phyloP scores from a whole-genome alignment of 2,113 vertebrate genomes.

The Stomatorhinus ivindoensis region DNA sequence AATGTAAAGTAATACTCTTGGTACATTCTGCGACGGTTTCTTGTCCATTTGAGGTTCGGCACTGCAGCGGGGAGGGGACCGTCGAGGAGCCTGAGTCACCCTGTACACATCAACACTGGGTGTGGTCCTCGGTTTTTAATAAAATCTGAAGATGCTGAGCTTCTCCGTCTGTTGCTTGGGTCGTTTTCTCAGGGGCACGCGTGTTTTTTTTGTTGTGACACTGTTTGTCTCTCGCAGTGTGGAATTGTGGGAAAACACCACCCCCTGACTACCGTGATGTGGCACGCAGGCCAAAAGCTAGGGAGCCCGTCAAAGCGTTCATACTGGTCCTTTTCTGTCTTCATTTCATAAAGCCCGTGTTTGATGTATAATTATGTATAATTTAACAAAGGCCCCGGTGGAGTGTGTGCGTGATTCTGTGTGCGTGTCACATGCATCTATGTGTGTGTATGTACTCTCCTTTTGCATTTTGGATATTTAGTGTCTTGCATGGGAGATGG shows the following conservation, averaged over 20 bases:
- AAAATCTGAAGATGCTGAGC: background rate
- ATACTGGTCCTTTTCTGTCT: background rate
- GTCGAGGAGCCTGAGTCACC: background rate
- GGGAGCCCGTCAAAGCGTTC: background rate
- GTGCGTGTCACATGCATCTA: background rate
- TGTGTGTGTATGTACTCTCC: background rate
- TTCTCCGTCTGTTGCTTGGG: background rate
- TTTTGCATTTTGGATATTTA: background rate
- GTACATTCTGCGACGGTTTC: background rate
- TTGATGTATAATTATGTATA: background rate
- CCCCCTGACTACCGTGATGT: background rate
- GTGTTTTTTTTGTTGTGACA: background rate
- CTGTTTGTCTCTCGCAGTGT: background rate
- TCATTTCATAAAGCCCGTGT: background rate
- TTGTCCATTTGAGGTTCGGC: background rate
- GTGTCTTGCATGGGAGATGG: constrained; percentile 40
- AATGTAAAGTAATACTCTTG: background rate
- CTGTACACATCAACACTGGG: background rate
- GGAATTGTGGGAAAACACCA: background rate
- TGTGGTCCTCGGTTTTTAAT: background rate
- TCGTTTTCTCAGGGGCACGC: background rate
- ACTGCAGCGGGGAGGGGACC: background rate
- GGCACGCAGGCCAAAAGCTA: background rate
- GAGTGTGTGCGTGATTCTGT: background rate
- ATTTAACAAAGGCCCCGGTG: background rate